A percentile compares a stretch with the other conserved stretches of the same genome.
phyloP scores from a whole-genome alignment of 2,797 vertebrate genomes.

The Tragopan temminckii region DNA sequence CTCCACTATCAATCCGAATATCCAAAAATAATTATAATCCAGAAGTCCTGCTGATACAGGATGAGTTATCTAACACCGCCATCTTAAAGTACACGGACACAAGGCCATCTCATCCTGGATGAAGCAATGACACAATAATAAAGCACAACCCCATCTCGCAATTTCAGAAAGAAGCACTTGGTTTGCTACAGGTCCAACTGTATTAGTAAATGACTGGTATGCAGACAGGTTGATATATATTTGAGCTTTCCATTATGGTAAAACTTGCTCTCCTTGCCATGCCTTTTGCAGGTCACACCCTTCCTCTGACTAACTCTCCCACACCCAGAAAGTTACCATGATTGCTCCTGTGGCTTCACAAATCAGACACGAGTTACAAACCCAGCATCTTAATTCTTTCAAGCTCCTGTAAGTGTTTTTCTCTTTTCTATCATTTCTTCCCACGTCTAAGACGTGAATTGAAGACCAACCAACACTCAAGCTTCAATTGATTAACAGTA shows the following conservation, averaged over 20 bases:
- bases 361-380: background rate
- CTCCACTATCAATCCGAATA: background rate
- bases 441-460: background rate
- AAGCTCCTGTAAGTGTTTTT: background rate
- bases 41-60: background rate
- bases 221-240: background rate
- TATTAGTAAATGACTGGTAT: background rate
- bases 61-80: background rate
- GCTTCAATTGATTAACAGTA: background rate
- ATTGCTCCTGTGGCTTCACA: background rate
- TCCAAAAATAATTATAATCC: background rate
- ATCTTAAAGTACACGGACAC: background rate
- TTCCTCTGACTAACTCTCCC: background rate
- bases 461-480: background rate
- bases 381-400: background rate
- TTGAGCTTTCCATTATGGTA: background rate
- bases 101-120: background rate
- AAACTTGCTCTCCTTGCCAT: background rate
- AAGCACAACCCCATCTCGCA: constrained; percentile 46
- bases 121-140: background rate
- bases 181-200: background rate
- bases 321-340: background rate
- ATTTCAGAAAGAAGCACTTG: constrained; percentile 2
- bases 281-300: background rate
- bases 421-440: background rate